A percentile compares a stretch with the other conserved stretches of the same genome.
These are phyloP conservation scores for Echinarachnius parma DNA, from an alignment of 53 echinoderm and acorn worm genomes.

Conservation along the genomic window DNA sequence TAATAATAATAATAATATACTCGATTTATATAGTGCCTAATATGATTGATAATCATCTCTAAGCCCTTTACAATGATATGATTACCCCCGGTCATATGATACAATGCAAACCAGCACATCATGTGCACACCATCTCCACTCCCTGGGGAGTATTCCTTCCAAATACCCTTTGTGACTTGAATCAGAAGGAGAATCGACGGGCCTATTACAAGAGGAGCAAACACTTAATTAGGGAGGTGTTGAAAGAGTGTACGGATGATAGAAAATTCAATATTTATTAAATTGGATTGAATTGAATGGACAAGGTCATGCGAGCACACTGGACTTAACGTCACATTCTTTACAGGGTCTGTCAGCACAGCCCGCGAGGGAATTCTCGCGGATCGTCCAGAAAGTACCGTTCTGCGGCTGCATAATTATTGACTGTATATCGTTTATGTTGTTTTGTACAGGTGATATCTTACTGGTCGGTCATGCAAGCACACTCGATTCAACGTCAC, in stretches of 20 bases:
- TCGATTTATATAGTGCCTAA: too few relatives aligned
- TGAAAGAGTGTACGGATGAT: conserved; percentile 77
- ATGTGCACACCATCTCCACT: too few relatives aligned
- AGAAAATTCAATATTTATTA: too few relatives aligned
- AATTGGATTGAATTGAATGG: too few relatives aligned
- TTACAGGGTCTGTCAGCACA: conserved; percentile 83
- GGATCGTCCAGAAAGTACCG: conserved; percentile 90
- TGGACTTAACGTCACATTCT: conserved; percentile 80
- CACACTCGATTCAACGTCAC: conserved; percentile 79
- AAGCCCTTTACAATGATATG: too few relatives aligned
- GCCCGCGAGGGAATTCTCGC: conserved; percentile 89
- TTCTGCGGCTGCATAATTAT: conserved; percentile 80
- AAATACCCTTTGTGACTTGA: conserved; percentile 56
- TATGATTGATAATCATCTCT: too few relatives aligned
- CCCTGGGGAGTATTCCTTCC: too few relatives aligned
- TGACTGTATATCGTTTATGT: too few relatives aligned
- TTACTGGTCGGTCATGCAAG: conserved; percentile 95
- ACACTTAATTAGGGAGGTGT: conserved; percentile 62
- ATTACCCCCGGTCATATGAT: too few relatives aligned
- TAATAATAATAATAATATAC: too few relatives aligned
- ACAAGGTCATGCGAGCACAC: conserved; percentile 94
- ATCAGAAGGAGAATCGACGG: conserved; percentile 82
- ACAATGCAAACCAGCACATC: too few relatives aligned
- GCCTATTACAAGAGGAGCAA: conserved; percentile 91
- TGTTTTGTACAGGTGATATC: conserved; percentile 66